Base-by-base conservation (phyloP, 2,797 vertebrate species). In the Heterohyrax brucei region DNA sequence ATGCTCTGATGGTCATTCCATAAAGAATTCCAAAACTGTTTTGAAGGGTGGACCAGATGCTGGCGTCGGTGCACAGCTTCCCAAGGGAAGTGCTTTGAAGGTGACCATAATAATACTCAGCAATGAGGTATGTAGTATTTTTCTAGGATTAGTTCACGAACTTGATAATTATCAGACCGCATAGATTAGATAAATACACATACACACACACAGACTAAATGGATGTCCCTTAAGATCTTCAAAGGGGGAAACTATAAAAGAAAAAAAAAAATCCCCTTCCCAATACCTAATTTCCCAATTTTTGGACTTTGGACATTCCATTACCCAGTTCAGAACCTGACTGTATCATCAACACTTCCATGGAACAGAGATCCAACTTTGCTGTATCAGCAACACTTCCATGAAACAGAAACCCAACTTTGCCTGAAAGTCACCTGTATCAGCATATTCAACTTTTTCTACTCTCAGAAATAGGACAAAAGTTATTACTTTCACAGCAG, bases 171-270 rank as follows among this genome's bases (percentile, higher is more conserved):
- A 39, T 39, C 39, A 39, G 39, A 39, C 39, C 39, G 39, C 39
- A 39, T 39, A 39, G 39, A 39, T 39, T 39, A 39, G 39, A 39
- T 39, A 76, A 84, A 83, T 2, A 56, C 2, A 56, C 13, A 56
- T 13, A 53, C 50, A 53, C 50, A 53, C 50, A 53, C 50, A 53
- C 50, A 56, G 18, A 92, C 48, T 90, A 73, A 72, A 78, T 3
- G 72, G 13, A 80, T 78, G 9, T 2, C 21, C 83, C 82, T 14
- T 82, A 46, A 94, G 86, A 59, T 86, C 50, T 82, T 90, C 70
- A 86, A 91, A 87, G n/a, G 33, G 19, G 14, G 91, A 92, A 95
- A 92, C 50, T 85, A 89, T 46, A 84, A 87, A 93, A 94, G 88
- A 80, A 76, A 86, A 62, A 86, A 91, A 66, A 13, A 53, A 7